These are phyloP conservation scores for Neoarius graeffei DNA, from an alignment of 2,113 vertebrate species.

Conservation along the genomic window DNA sequence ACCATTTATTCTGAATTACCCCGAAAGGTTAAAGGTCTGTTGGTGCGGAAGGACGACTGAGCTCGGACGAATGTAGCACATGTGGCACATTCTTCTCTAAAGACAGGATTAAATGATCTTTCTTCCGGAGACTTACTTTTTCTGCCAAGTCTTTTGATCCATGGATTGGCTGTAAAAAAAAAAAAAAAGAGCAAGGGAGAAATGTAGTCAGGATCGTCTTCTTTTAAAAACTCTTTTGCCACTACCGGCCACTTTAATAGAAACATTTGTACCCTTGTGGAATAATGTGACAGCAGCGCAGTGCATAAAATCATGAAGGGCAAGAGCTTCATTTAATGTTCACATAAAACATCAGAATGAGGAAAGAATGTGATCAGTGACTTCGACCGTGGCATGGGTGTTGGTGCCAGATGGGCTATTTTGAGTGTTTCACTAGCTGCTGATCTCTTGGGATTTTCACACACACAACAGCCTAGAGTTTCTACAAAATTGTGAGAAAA, in stretches of 20 bases:
- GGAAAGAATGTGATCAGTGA: not conserved
- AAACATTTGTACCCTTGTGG: not conserved
- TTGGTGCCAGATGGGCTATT: not conserved
- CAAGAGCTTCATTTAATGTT: not conserved
- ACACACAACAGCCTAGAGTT: not conserved
- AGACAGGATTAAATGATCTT: slow-evolving; percentile 29
- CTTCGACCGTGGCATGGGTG: not conserved
- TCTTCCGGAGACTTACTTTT: slow-evolving; percentile 65
- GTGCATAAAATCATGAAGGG: not conserved
- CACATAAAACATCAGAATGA: not conserved
- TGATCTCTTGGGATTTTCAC: not conserved
- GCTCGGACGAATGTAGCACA: not conserved
- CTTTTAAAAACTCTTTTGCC: not conserved
- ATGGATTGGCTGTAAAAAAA: slow-evolving; percentile 62
- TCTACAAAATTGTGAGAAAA: not conserved
- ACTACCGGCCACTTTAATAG: not conserved
- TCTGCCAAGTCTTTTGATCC: slow-evolving; percentile 66
- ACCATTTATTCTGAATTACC: slow-evolving; percentile 31
- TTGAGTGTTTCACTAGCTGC: too few relatives aligned
- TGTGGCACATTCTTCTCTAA: slow-evolving; percentile 25
- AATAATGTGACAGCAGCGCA: not conserved
- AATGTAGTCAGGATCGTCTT: not conserved
- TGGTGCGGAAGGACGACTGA: not conserved
- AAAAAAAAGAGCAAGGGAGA: not conserved
- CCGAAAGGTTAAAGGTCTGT: not conserved